Evolutionary conservation across 2,888 invertebrate genomes (phyloP).

Genomic region (Spisula solida): DNA sequence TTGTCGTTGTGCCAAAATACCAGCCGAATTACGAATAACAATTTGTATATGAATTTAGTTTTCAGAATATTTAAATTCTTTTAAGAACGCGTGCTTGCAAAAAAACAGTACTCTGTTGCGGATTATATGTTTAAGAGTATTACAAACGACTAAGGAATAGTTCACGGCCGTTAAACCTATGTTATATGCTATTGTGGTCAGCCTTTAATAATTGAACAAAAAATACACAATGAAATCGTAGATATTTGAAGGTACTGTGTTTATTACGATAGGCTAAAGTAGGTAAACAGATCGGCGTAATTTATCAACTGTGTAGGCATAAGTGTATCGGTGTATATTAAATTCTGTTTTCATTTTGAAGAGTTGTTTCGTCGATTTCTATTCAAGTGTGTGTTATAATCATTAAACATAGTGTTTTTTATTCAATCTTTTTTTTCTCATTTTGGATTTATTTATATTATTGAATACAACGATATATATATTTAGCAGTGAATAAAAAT

Average conservation of each 20-base stretch:
- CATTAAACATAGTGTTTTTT: not conserved
- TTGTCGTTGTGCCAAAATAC: constrained; percentile 37
- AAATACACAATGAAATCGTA: constrained; percentile 20
- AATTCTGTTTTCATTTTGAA: constrained; percentile 7
- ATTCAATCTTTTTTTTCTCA: not conserved
- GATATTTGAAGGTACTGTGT: not conserved
- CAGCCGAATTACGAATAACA: constrained; percentile 23
- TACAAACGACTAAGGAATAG: not conserved
- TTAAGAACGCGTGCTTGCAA: not conserved
- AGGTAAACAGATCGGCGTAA: constrained; percentile 10
- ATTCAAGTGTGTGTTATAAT: not conserved
- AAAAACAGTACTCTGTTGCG: not conserved
- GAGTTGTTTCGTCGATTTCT: not conserved
- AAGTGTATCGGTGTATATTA: constrained; percentile 26
- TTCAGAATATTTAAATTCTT: constrained; percentile 15
- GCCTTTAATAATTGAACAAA: not conserved
- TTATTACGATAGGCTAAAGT: constrained; percentile 9
- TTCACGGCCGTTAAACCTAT: constrained; percentile 17
- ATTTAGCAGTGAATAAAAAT: not conserved
- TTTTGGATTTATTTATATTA: not conserved
- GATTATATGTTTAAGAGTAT: constrained; percentile 21
- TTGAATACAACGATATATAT: not conserved
- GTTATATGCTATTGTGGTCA: constrained; percentile 26
- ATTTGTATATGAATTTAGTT: constrained; percentile 7
- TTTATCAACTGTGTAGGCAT: not conserved